phyloP scores from a whole-genome alignment of 2,888 invertebrate species.

The Dichetophora obliterata region DNA sequence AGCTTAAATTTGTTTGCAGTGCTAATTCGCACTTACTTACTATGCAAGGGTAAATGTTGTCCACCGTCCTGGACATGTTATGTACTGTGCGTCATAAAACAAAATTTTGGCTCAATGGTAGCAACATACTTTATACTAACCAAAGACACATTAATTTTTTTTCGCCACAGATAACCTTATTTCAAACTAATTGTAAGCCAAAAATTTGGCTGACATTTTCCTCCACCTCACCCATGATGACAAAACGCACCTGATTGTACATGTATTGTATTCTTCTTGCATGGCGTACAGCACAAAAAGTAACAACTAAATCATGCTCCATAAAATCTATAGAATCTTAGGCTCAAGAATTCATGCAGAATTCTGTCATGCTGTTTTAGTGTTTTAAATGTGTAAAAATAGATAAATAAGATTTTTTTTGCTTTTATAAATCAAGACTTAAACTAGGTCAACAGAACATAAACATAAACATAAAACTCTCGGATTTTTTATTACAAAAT shows the following conservation, averaged over 20 bases:
- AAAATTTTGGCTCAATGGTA: no score
- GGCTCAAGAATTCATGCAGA: background rate
- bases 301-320: background rate
- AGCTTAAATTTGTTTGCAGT: no score
- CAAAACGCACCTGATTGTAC: background rate
- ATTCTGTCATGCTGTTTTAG: background rate
- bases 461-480: constrained; percentile 23
- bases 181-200: no score
- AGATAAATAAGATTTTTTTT: background rate
- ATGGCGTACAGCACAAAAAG: background rate
- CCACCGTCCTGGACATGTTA: no score
- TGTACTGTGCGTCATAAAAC: no score
- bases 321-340: background rate
- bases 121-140: no score
- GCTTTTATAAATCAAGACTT: background rate
- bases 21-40: no score
- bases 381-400: constrained; percentile 11
- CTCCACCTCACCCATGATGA: background rate
- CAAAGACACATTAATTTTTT: no score
- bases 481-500: constrained; percentile 18
- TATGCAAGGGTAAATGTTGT: no score
- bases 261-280: background rate
- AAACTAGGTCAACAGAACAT: constrained; percentile 29
- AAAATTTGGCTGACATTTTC: no score
- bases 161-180: no score